A percentile compares a stretch with the other conserved stretches of the same genome.
These are phyloP conservation scores for Cantharis rustica DNA, from an alignment of 2,888 invertebrate genomes.

Conservation along the genomic window DNA sequence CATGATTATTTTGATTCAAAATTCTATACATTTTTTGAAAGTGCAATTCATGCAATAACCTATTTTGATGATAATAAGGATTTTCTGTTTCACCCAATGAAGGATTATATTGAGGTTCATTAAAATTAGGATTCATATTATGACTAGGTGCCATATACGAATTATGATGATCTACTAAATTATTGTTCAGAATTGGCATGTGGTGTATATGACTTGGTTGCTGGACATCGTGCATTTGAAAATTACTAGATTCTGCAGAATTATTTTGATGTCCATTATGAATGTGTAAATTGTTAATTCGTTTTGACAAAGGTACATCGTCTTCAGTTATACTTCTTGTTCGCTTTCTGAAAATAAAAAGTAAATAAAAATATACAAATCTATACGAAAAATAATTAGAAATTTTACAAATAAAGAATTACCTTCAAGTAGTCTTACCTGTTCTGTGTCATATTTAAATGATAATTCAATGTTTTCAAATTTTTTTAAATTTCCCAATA, in stretches of 20 bases:
- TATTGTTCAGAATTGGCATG: slow-evolving; percentile 43
- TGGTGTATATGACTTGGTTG: not conserved
- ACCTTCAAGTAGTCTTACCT: slow-evolving; percentile 31
- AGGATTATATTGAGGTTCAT: slow-evolving; percentile 68
- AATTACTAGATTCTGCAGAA: slow-evolving; percentile 17
- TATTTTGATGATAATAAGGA: slow-evolving; percentile 84
- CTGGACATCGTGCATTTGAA: not conserved
- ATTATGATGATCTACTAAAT: slow-evolving; percentile 20
- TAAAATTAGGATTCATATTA: slow-evolving; percentile 49
- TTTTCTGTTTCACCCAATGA: slow-evolving; percentile 78
- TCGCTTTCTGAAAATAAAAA: slow-evolving; percentile 69
- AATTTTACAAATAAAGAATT: not conserved
- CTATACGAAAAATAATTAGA: not conserved
- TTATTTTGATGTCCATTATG: slow-evolving; percentile 58
- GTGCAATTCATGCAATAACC: slow-evolving; percentile 83
- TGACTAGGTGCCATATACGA: slow-evolving; percentile 50
- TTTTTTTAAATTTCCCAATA: not conserved
- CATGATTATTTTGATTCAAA: slow-evolving; percentile 48
- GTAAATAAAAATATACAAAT: slow-evolving; percentile 7
- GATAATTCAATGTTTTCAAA: not conserved
- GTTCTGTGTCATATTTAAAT: slow-evolving; percentile 39
- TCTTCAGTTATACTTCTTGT: slow-evolving; percentile 72
- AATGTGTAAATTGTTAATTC: slow-evolving; percentile 88
- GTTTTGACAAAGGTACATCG: slow-evolving; percentile 79
- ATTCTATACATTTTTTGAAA: slow-evolving; percentile 76